A percentile compares a stretch with the other conserved stretches of the same genome.
Evolutionary conservation across 2,888 invertebrate genomes (phyloP).

Genomic region (Eurytoma californica): DNA sequence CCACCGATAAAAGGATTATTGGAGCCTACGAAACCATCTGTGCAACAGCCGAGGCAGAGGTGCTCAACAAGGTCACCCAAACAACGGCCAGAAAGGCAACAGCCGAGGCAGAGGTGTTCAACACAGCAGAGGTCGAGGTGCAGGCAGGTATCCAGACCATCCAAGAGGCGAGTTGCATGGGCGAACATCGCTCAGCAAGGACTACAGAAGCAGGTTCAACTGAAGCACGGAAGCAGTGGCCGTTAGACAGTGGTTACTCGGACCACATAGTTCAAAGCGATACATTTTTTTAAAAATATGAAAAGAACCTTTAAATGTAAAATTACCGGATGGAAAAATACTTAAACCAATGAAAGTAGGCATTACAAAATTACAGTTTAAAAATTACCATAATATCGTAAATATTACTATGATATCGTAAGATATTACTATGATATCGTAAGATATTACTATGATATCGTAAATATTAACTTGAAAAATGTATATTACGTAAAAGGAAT

Average conservation of each 20-base stretch:
- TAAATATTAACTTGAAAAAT: background rate
- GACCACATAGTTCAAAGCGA: no score
- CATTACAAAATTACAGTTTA: no score
- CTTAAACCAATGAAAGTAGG: no score
- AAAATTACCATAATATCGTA: no score
- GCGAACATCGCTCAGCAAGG: background rate
- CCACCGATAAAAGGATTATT: background rate
- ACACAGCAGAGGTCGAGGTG: background rate
- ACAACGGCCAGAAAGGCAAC: background rate
- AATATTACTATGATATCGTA: no score
- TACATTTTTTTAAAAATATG: background rate
- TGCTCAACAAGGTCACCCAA: background rate
- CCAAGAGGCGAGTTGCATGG: background rate
- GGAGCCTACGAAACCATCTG: background rate
- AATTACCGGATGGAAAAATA: background rate
- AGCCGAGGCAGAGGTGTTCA: background rate
- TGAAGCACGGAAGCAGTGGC: no score
- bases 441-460: no score
- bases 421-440: no score
- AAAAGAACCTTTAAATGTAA: background rate
- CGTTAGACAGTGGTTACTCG: no score
- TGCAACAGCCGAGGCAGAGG: background rate
- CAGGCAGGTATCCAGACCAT: background rate
- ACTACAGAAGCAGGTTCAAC: background rate
- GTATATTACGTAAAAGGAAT: background rate